phyloP scores from a whole-genome alignment of 2,113 vertebrate genomes.

The Dolichotis patagonum region DNA sequence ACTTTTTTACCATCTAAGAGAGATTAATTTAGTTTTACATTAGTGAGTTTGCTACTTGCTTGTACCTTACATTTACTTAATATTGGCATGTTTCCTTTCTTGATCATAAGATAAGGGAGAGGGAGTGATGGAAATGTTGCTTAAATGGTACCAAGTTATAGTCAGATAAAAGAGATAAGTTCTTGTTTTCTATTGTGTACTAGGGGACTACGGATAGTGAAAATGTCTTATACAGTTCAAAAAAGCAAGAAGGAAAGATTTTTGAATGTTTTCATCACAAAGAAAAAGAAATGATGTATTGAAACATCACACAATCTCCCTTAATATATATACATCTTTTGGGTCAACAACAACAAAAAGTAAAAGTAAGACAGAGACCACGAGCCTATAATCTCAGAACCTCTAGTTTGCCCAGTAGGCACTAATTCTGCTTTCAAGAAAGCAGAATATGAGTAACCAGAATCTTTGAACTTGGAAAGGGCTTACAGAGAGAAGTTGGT shows the following conservation, averaged over 20 bases:
- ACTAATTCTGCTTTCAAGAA: background rate
- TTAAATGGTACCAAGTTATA: background rate
- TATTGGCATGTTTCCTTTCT: background rate
- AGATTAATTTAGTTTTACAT: background rate
- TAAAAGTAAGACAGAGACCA: background rate
- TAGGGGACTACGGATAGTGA: background rate
- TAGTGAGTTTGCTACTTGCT: background rate
- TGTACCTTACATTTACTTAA: constrained; percentile 31
- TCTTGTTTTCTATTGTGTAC: background rate
- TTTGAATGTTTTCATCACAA: background rate
- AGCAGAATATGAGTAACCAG: background rate
- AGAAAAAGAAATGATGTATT: background rate
- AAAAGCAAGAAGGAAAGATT: background rate
- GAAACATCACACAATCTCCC: background rate
- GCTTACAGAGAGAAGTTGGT: background rate
- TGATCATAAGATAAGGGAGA: background rate
- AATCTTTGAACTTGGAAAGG: background rate
- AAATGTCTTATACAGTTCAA: background rate
- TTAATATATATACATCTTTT: background rate
- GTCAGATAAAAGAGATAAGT: background rate
- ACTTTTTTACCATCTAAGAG: background rate
- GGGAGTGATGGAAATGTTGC: background rate
- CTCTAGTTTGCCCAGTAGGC: constrained; percentile 20
- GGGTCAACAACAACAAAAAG: background rate
- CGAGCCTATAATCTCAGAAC: background rate